Evolutionary conservation across 2,888 invertebrate genomes (phyloP), one percentile per base, ranked within the genome.

Genomic region (Hyposoter didymator): DNA sequence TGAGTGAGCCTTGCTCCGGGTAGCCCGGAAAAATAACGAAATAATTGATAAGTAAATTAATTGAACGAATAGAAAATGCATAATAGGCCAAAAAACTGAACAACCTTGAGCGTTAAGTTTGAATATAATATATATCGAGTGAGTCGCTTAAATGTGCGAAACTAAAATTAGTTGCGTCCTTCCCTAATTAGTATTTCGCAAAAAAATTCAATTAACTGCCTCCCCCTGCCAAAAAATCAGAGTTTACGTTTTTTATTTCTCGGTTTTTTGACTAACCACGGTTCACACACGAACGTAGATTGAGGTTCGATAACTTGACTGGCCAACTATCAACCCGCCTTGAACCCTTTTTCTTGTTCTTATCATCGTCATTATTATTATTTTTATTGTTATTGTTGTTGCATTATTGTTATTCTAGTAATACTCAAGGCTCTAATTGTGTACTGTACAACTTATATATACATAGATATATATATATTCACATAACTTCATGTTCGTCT

Each of bases 401-500:
- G 59, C 59, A 73, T 78, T 55, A 73, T 80, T 73, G 28, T 78
- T 73, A 22, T 78, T 45, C 49, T 39, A 52, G 47, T 49, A 66
- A 72, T 32, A 6, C 47, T 39, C 22, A 14, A 32, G 66, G 55
- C n/a, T 66, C 35, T 64, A 32, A 49, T 39, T 39, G 45, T 78
- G 52, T 67, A 43, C 78, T 35, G 55, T 55, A 66, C 52, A 52
- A 64, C 64, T 70, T 82, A 72, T 66, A 66, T 76, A 45, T 52
- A 59, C 55, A 10, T 59, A 39, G 39, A 35, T 76, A 52, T 76
- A n/a, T n/a, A 66, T 66, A 72, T 82, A 69, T 75, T 49, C 59
- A 64, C 64, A 52, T 43, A 62, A 78, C 64, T 78, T 35, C 66
- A 49, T 78, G 78, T 82, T 82, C 72, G 66, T 47, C 52, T 67